Base-by-base conservation (phyloP, 2,113 vertebrate species). In the Montifringilla adamsi region DNA sequence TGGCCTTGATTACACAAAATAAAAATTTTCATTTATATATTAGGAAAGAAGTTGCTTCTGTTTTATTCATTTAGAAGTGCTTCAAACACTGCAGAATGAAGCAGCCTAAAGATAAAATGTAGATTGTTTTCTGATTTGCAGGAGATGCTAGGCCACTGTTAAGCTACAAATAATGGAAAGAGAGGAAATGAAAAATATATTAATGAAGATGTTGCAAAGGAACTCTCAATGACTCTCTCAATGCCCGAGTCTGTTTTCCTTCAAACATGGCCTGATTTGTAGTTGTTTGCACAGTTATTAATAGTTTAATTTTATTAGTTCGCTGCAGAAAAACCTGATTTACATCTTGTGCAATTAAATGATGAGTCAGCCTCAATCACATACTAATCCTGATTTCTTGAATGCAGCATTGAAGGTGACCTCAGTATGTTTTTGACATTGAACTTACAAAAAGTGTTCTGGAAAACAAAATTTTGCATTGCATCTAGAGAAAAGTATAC, bases 261-360 rank as follows among this genome's bases (percentile, higher is more conserved):
- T 92, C 75, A 82, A 93, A 83, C 19, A 24, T 44, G 47, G 84
- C 47, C 82, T 84, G 75, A 93, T 91, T 90, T 95, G 68, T 62
- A 83, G 55, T 74, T 93, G 72, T 93, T 95, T 96, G 64, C 59
- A 89, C 83, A 85, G 89, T 91, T 96, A 96, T 94, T 95, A 96
- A 88, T 85, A 88, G 72, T 91, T 91, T 95, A 95, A 96, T 94
- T 95, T 83, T 91, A 95, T 94, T 96, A 96, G 64, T 90, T 95
- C 93, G n/a, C 72, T 92, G 92, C 75, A 88, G 84, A 92, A 95
- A 94, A 87, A n/a, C 6, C 90, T 94, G 67, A 96, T 93, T 95
- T 93, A 88, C 93, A 93, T 93, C 63, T 93, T 83, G 53, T 91
- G 88, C 79, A 97, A 91, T 88, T 94, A 93, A 94, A 66, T 76